Base-by-base conservation (phyloP, 2,888 invertebrate species). In the Endomychus coccineus region DNA sequence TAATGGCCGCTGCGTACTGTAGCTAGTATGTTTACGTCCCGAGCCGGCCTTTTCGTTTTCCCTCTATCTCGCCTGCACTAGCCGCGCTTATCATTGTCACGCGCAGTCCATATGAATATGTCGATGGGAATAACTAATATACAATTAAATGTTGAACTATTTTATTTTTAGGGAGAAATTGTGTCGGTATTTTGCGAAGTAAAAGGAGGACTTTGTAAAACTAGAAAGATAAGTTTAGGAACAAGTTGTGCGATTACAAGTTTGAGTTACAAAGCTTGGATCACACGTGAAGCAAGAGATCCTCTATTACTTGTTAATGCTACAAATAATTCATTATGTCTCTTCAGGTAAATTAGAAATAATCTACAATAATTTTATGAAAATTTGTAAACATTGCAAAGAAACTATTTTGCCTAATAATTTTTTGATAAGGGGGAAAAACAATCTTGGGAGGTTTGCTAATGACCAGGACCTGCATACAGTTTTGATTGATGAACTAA, bases 191-290 rank as follows among this genome's bases (percentile, higher is more conserved):
- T 56, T 21, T 64, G 60, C 42, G 63, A 64, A 48, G 34, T 60
- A 3, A 58, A 58, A 36, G 64, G 63, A 4, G 51, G 51, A 25
- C 46, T 65, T 16, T 55, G 54, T 16, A 56, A 56, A 40, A 56
- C 55, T 5, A 54, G 54, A 33, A 54, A 56, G 39, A 35, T 63
- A 6, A 46, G 48, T 16, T 30, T 64, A n/a, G 54, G 52, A 12
- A 39, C 53, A 4, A 46, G 51, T 16, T 56, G 61, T 50, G 56
- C 80, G 34, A 74, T 88, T 36, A 79, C 83, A 3, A 78, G 82
- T 64, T 73, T 89, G 38, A 79, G 80, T 47, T 84, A 83, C 70
- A 73, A 84, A 55, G 79, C 84, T 5, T 88, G 87, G 87, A 78
- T 86, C 36, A 87, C 83, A 52, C 67, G 86, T 3, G 85, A 87